A percentile compares a stretch with the other conserved stretches of the same genome.
Evolutionary conservation across 2,888 invertebrate species (phyloP).

Genomic region (Leucania comma): DNA sequence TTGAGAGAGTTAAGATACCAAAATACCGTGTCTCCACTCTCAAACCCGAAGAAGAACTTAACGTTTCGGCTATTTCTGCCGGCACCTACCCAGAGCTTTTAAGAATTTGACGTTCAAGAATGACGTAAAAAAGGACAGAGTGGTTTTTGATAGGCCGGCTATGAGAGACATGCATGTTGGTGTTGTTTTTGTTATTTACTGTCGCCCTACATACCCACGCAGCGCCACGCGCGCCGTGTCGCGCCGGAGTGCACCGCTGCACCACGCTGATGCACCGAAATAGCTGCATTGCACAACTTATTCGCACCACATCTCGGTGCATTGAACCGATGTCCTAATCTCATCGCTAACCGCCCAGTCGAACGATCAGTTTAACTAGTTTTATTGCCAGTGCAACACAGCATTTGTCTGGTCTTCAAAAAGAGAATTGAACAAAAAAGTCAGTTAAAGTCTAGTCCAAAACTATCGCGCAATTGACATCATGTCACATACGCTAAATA

Average conservation of each 20-base stretch:
- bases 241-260: slow-evolving; percentile 71
- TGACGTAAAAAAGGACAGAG: slow-evolving; percentile 33
- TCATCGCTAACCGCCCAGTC: slow-evolving; percentile 75
- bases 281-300: slow-evolving; percentile 88
- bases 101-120: slow-evolving; percentile 35
- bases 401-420: slow-evolving; percentile 65
- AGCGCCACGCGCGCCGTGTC: slow-evolving; percentile 67
- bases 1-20: background rate
- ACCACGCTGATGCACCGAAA: slow-evolving; percentile 83
- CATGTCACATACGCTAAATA: slow-evolving; percentile 76
- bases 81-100: slow-evolving; percentile 19
- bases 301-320: slow-evolving; percentile 88
- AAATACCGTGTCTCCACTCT: background rate
- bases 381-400: slow-evolving; percentile 85
- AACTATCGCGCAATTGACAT: slow-evolving; percentile 65
- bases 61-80: slow-evolving; percentile 2
- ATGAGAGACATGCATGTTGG: slow-evolving; percentile 41
- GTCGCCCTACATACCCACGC: slow-evolving; percentile 77
- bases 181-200: slow-evolving; percentile 76
- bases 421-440: slow-evolving; percentile 46
- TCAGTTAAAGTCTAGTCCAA: slow-evolving; percentile 30
- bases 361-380: slow-evolving; percentile 84
- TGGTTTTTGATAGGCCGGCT: slow-evolving; percentile 35
- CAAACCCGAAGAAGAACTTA: background rate
- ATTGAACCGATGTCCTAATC: slow-evolving; percentile 88